Conservation (phyloP, 1,140 invertebrate genomes). For the Dreissena polymorpha region DNA sequence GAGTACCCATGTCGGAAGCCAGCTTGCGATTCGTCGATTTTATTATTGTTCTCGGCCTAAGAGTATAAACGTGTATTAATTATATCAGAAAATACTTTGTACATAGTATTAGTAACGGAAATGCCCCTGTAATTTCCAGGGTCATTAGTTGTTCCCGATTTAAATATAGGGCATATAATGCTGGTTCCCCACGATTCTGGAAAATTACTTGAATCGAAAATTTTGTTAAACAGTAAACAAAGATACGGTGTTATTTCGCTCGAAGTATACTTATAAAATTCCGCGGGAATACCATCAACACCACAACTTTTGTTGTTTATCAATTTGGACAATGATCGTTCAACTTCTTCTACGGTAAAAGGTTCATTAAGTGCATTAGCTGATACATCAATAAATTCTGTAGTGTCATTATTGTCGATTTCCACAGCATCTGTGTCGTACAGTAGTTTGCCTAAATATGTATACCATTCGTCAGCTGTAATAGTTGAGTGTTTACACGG, state of each 20-base stretch:
- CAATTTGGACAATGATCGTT: neutral
- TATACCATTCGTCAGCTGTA: neutral
- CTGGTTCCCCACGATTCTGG: conserved; percentile 13
- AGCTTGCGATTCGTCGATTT: conserved; percentile 39
- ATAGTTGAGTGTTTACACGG: neutral
- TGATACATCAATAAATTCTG: conserved; percentile 1
- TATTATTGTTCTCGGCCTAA: conserved; percentile 23
- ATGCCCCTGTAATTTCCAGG: conserved; percentile 49
- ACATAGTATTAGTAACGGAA: conserved; percentile 37
- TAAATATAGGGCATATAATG: conserved; percentile 33
- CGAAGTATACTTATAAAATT: conserved; percentile 23
- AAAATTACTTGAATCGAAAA: conserved; percentile 16
- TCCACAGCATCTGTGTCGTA: neutral
- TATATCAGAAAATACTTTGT: conserved; percentile 28
- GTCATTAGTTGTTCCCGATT: conserved; percentile 10
- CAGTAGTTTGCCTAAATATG: conserved; percentile 1
- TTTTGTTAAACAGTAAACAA: conserved; percentile 12
- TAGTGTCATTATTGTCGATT: neutral
- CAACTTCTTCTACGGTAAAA: conserved; percentile 26
- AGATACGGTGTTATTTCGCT: conserved; percentile 4
- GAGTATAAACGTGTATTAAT: conserved; percentile 15
- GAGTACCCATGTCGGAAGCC: conserved; percentile 37
- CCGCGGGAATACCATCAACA: conserved; percentile 21
- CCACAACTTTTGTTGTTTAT: conserved; percentile 26
- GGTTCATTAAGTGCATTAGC: neutral